Conservation (phyloP, 2,888 invertebrate species). For the Anthophora plumipes region DNA sequence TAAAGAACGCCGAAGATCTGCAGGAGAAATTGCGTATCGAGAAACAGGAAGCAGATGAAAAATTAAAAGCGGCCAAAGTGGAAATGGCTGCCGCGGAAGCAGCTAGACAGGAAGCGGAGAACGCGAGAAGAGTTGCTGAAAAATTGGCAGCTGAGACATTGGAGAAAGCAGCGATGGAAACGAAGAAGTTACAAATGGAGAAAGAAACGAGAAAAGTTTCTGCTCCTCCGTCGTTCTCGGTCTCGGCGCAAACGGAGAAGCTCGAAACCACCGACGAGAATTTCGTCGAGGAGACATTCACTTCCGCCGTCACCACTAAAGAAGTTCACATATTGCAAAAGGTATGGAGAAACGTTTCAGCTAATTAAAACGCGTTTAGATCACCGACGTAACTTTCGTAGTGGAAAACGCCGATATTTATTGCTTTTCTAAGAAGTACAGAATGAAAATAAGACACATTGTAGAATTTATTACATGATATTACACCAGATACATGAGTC, state of each 20-base stretch:
- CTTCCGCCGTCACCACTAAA: conserved; percentile 76
- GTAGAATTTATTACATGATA: conserved; percentile 1
- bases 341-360: conserved; percentile 64
- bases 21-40: conserved; percentile 84
- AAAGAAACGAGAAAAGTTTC: conserved; percentile 39
- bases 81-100: conserved; percentile 85
- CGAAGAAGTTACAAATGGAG: conserved; percentile 73
- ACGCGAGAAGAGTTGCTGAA: conserved; percentile 84
- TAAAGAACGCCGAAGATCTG: conserved; percentile 86
- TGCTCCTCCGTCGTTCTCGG: conserved; percentile 58
- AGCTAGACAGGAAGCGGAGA: conserved; percentile 83
- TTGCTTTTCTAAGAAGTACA: neutral
- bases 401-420: neutral
- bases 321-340: conserved; percentile 80
- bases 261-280: conserved; percentile 66
- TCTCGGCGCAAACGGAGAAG: conserved; percentile 75
- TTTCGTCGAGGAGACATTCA: conserved; percentile 75
- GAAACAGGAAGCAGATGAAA: conserved; percentile 85
- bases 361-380: neutral
- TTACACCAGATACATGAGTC: neutral
- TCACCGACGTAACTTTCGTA: neutral
- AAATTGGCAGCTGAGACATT: conserved; percentile 82
- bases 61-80: conserved; percentile 84
- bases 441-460: neutral
- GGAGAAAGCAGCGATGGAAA: conserved; percentile 79